phyloP scores from a whole-genome alignment of 2,888 invertebrate genomes.

The Tipula unca region DNA sequence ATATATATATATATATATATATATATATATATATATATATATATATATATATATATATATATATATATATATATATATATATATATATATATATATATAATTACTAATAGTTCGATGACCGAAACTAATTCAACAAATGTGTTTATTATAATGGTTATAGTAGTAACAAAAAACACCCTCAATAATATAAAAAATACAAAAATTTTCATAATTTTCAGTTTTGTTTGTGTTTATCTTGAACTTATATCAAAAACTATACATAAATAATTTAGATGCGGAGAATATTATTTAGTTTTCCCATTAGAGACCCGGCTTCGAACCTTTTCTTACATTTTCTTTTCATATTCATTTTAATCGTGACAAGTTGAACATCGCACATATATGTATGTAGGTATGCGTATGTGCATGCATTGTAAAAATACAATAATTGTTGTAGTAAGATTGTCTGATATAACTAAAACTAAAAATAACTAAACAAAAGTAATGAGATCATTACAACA shows the following conservation, averaged over 20 bases:
- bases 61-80: background rate
- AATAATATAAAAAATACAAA: background rate
- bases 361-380: background rate
- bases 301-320: background rate
- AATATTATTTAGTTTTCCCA: background rate
- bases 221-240: background rate
- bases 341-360: background rate
- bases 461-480: background rate
- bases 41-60: background rate
- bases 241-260: background rate
- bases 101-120: constrained; percentile 18
- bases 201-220: background rate
- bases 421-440: background rate
- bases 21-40: background rate
- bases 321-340: background rate
- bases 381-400: background rate
- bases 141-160: background rate
- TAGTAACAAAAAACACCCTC: constrained; percentile 15
- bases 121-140: constrained; percentile 8
- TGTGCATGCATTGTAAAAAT: background rate
- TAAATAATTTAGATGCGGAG: background rate
- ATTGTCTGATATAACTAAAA: background rate
- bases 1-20: background rate
- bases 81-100: no score
- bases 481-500: background rate